Percentiles rank a stretch among this genome's conserved stretches.
These are phyloP conservation scores for Rhopalosiphum maidis DNA, from an alignment of 1,140 invertebrate species.

Conservation along the genomic window DNA sequence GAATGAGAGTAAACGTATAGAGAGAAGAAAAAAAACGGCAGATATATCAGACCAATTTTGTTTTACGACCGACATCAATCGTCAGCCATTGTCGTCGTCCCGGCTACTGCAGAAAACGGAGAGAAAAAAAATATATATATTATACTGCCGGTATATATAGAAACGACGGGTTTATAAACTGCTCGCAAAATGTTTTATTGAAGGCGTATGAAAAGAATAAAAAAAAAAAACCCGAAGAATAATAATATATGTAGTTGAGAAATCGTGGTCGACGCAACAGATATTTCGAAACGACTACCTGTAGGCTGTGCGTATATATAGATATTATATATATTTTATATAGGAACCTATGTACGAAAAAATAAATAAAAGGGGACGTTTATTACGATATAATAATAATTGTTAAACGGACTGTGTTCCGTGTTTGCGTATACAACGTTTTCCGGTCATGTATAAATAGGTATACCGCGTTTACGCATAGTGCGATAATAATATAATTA, in stretches of 20 bases:
- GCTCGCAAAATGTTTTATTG: constrained; percentile 56
- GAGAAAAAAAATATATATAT: constrained; percentile 22
- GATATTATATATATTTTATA: not conserved
- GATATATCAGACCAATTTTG: constrained; percentile 50
- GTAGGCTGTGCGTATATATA: not conserved
- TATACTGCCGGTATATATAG: not conserved
- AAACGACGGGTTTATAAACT: constrained; percentile 45
- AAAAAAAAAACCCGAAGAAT: not conserved
- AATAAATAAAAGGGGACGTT: constrained; percentile 33
- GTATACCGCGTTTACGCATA: not conserved
- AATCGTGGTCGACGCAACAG: constrained; percentile 29
- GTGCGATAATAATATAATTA: not conserved
- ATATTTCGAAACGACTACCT: constrained; percentile 41
- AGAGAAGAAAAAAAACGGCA: not conserved
- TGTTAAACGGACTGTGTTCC: constrained; percentile 41
- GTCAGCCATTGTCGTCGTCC: constrained; percentile 36
- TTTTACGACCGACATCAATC: constrained; percentile 55
- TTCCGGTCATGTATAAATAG: constrained; percentile 11
- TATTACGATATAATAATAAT: not conserved
- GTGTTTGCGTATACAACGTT: constrained; percentile 32
- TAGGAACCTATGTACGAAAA: not conserved
- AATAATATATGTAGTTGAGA: constrained; percentile 41
- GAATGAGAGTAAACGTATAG: not conserved
- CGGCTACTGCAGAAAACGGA: constrained; percentile 26
- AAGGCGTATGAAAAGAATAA: not conserved